Base-by-base conservation (phyloP, 1,140 invertebrate species). In the Achroia grisella region DNA sequence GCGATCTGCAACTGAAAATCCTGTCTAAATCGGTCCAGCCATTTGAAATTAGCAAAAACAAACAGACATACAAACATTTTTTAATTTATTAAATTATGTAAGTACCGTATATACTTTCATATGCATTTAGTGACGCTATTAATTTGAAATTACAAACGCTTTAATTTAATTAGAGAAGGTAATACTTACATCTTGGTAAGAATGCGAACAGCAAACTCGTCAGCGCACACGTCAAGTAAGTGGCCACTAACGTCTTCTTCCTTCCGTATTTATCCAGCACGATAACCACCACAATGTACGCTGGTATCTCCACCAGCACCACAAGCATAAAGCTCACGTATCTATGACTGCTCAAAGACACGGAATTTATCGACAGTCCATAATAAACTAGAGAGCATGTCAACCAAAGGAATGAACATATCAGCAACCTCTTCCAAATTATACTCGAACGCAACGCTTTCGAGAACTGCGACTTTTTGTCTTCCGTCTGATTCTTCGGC, bases 291-390 rank as follows among this genome's bases (percentile, higher is more conserved):
- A 91, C 56, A 27, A 92, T 83, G 62, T 94, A 94, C 1, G 90
- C 91, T 0, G 93, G 93, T 48, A 94, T 89, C 71, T 94, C 93
- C 1, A 93, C 89, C 3, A 91, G 55, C 4, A 89, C 87, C 8
- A 93, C 90, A 39, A 91, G 76, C 43, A 92, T 91, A 59, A 93
- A 93, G 63, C 91, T 92, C 14, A 90, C 71, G 65, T 93, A 94
- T 56, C 87, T 72, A 39, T 85, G 90, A 0, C 91, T 92, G 44
- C 89, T 91, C 12, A 96, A 79, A 15, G 92, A 89, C 13, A 93
- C 92, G 1, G 94, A 90, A 62, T 95, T 94, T n/a, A 95, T 89
- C 0, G 93, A 93, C 10, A 96, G 62, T 1, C 94, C 95, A 61
- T 95, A 96, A 63, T 95, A 96, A 2, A 94, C 89, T 47, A 95